These are phyloP conservation scores for Yponomeuta sedellus DNA, from an alignment of 2,888 invertebrate genomes.

Conservation along the genomic window DNA sequence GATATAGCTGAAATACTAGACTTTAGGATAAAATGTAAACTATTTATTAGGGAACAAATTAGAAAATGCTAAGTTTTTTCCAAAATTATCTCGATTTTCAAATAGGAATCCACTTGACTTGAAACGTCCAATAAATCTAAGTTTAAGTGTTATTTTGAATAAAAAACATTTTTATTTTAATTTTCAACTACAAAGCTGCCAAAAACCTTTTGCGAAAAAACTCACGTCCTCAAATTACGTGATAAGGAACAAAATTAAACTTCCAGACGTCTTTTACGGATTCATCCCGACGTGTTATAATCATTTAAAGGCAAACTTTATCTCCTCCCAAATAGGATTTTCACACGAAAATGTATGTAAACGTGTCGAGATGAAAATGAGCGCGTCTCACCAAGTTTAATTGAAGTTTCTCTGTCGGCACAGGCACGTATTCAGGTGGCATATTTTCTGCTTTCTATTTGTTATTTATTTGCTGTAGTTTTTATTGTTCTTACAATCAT, in stretches of 20 bases:
- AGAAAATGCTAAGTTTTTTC: too few species aligned
- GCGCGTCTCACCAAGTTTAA: conserved; percentile 6
- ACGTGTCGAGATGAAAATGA: neutral
- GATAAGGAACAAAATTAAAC: neutral
- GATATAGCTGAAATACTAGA: too few species aligned
- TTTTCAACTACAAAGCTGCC: too few species aligned
- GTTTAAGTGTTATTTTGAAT: too few species aligned
- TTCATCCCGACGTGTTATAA: neutral
- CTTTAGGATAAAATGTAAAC: too few species aligned
- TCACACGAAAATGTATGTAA: neutral
- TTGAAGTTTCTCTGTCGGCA: neutral
- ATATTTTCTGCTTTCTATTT: neutral
- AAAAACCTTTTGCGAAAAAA: neutral
- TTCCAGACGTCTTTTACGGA: neutral
- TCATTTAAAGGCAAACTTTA: conserved; percentile 1
- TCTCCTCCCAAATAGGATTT: neutral
- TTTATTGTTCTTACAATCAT: too few species aligned
- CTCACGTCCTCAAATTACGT: neutral
- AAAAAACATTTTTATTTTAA: too few species aligned
- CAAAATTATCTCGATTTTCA: too few species aligned
- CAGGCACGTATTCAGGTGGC: neutral
- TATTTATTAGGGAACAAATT: too few species aligned
- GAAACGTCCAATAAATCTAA: too few species aligned
- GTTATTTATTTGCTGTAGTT: too few species aligned
- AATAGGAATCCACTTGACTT: too few species aligned